These are phyloP conservation scores for Enteromius afrohamiltoni DNA, from an alignment of 2,797 vertebrate species.

Conservation along the genomic window DNA sequence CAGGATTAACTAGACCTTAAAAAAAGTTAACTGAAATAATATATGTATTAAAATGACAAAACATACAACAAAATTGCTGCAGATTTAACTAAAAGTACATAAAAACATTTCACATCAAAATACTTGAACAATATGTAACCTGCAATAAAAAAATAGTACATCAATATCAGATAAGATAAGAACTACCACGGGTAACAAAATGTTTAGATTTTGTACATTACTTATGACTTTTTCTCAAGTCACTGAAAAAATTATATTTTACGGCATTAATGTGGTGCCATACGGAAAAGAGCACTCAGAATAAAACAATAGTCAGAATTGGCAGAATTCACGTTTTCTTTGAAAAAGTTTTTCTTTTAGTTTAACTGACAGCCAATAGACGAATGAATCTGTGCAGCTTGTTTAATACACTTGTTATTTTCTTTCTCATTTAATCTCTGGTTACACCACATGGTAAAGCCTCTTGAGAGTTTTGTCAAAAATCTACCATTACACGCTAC, in stretches of 20 bases:
- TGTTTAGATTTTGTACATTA: not conserved
- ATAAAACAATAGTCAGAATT: not conserved
- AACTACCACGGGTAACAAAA: not conserved
- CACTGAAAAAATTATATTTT: not conserved
- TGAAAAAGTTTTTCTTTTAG: not conserved
- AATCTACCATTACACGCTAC: constrained; percentile 4
- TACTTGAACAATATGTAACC: not conserved
- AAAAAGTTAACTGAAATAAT: not conserved
- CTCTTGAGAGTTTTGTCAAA: constrained; percentile 26
- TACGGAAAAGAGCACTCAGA: not conserved
- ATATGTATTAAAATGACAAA: not conserved
- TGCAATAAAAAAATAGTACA: not conserved
- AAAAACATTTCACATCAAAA: too few species aligned
- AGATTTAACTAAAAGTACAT: not conserved
- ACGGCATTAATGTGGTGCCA: not conserved
- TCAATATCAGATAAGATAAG: not conserved
- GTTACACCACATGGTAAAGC: constrained; percentile 16
- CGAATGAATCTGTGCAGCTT: constrained; percentile 9
- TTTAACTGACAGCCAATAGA: constrained; percentile 14
- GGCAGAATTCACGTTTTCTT: not conserved
- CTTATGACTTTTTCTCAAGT: not conserved
- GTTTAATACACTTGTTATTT: constrained; percentile 22
- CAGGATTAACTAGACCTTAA: not conserved
- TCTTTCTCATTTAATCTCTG: constrained; percentile 6
- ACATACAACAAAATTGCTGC: not conserved